Evolutionary conservation across 2,797 vertebrate species (phyloP), one percentile per base, ranked within the genome.

Genomic region (Chiloscyllium punctatum): DNA sequence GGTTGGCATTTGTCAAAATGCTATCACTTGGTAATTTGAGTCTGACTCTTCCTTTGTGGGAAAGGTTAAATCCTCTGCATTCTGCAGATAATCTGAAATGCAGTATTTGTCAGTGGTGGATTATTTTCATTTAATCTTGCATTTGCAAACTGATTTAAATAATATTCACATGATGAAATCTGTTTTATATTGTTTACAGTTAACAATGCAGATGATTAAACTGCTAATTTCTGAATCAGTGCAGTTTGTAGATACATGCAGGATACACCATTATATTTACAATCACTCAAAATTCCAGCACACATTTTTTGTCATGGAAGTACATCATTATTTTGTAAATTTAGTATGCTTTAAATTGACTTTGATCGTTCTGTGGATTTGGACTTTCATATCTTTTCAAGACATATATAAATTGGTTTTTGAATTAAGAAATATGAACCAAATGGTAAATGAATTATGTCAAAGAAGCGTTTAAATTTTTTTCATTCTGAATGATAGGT

Each of bases 121-220:
- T 66, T 91, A 91, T 18, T 91, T 91, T 66, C 30, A 91, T 57
- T 66, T 91, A 57, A 91, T 33, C 21, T 66, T 66, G 16, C 5
- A 91, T 91, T 91, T 91, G 88, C 33, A 91, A 66, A 33, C 62
- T 91, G 88, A 91, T 15, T 79, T 84, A 42, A 84, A 48, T 84
- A 48, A 42, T 84, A 90, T 90, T 33, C 30, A 62, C 53, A 90
- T 90, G 18, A 66, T 62, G 51, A 33, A 53, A 33, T 90, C 53
- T 57, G 51, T 30, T 90, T 91, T 37, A 33, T 91, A 37, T n/a
- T 66, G 30, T 57, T 88, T 53, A 88, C 30, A 57, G n/a, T n/a
- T 91, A 57, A 62, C 88, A 91, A 7, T 66, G 57, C 30, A 18
- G 15, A 66, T 57, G 88, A 91, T 62, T 91, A 91, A 66, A 25